Evolutionary conservation across 92 coral and sea anemone species (phyloP).

Genomic region (Epizoanthus rinbou): DNA sequence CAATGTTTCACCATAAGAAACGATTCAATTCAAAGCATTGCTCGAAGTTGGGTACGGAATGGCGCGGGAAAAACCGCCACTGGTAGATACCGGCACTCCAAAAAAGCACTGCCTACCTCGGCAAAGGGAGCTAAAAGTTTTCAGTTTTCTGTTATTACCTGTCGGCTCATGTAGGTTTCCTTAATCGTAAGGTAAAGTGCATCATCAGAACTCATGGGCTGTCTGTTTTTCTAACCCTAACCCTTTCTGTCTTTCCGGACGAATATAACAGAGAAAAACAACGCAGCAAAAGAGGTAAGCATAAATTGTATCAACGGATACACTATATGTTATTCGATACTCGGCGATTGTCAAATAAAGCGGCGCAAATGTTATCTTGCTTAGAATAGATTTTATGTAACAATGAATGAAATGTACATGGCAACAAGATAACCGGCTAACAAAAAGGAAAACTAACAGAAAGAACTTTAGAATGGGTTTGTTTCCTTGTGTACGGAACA

Average conservation of each 20-base stretch:
- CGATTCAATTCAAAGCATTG: too few species aligned
- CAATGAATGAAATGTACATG: neutral
- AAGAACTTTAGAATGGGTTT: too few species aligned
- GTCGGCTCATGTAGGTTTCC: neutral
- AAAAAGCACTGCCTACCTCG: slow-evolving; percentile 18
- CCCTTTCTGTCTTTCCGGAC: slow-evolving; percentile 10
- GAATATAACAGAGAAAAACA: slow-evolving; percentile 16
- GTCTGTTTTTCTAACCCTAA: slow-evolving; percentile 18
- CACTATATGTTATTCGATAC: too few species aligned
- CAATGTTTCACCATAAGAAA: too few species aligned
- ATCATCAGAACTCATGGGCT: neutral
- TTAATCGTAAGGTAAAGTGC: neutral
- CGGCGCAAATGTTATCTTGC: too few species aligned
- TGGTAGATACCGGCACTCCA: neutral
- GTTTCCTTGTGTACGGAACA: too few species aligned
- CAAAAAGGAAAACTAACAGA: neutral
- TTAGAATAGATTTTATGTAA: too few species aligned
- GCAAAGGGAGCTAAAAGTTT: slow-evolving; percentile 16
- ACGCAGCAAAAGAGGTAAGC: neutral
- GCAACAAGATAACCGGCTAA: neutral
- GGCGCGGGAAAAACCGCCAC: too few species aligned
- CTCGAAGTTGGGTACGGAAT: too few species aligned
- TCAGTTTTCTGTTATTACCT: slow-evolving; percentile 16
- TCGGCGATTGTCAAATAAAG: too few species aligned
- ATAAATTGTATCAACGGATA: too few species aligned